Evolutionary conservation across 2,888 invertebrate species (phyloP), one percentile per base, ranked within the genome.

Genomic region (Allygus modestus): DNA sequence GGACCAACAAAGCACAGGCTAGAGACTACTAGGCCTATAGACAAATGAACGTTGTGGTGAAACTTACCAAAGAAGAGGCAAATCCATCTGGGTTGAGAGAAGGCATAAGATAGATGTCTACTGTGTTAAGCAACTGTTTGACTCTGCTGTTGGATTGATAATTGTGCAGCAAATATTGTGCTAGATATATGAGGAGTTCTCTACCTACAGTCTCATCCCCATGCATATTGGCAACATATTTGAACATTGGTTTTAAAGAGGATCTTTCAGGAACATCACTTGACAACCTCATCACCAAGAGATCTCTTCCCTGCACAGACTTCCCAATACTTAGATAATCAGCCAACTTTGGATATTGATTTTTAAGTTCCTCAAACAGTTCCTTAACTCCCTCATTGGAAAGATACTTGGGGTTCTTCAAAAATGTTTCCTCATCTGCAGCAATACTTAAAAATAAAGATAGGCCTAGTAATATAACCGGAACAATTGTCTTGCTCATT

Each of bases 61-160:
- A 1, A 88, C 91, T 91, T 91, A 96, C 96, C 93, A 92, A 89
- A 81, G 98, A 96, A 84, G 92, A 93, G 90, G 97, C 97, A 92
- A 95, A 99, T 20, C 99, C 99, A 93, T 99, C 96, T 46, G 99
- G 99, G 92, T 99, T 99, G 94, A 99, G 94, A 0, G 98, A 96
- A 0, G 99, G 99, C 73, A 83, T 73, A 17, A 83, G 61, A 28
- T 73, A 98, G 86, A 99, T 97, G 89, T 99, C 96, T 0, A 98
- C 98, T 4, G 91, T 92, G 89, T 99, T 95, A 0, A 99, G 93
- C 84, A 99, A 90, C 85, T 92, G 92, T 0, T 96, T 95, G 26
- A 98, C 92, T 84, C 96, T 92, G 0, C 93, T 92, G 88, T 93
- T 92, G 84, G 92, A 93, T 88, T 93, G 92, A 89, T 96, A 96